A percentile compares a stretch with the other conserved stretches of the same genome.
These are phyloP conservation scores for Picus viridis DNA, from an alignment of 2,797 vertebrate genomes.

Conservation along the genomic window DNA sequence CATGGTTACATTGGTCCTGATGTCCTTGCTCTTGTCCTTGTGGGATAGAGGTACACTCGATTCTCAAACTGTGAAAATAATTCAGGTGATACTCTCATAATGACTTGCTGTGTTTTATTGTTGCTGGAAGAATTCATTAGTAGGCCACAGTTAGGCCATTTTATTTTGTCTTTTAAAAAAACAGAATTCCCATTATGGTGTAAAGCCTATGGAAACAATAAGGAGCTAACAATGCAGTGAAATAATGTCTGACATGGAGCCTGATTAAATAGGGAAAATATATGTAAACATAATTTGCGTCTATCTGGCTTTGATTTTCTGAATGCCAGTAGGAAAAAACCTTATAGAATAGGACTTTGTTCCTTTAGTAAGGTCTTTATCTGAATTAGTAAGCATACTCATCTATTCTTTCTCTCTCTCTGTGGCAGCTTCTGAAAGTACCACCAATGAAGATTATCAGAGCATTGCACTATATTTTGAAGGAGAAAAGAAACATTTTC, in stretches of 20 bases:
- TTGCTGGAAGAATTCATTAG: not conserved
- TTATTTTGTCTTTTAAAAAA: not conserved
- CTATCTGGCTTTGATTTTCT: not conserved
- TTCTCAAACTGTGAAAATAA: not conserved
- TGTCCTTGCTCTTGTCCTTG: not conserved
- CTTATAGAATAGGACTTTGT: not conserved
- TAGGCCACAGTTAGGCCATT: not conserved
- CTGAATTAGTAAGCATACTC: not conserved
- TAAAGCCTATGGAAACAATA: not conserved
- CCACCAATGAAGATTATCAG: constrained; percentile 93
- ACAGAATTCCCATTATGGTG: not conserved
- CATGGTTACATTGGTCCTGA: not conserved
- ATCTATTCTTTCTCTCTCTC: not conserved
- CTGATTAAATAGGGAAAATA: not conserved
- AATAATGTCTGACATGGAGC: not conserved
- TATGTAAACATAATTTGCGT: not conserved
- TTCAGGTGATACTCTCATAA: not conserved
- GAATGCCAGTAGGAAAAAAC: not conserved
- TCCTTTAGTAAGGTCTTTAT: not conserved
- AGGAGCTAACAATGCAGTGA: no score
- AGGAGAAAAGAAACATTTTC: constrained; percentile 94
- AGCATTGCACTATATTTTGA: constrained; percentile 98
- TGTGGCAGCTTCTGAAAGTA: constrained; percentile 85
- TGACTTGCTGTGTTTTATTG: not conserved
- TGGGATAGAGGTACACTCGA: not conserved